A percentile compares a stretch with the other conserved stretches of the same genome.
phyloP scores from a whole-genome alignment of 2,888 invertebrate species.

The Stenurella melanura region DNA sequence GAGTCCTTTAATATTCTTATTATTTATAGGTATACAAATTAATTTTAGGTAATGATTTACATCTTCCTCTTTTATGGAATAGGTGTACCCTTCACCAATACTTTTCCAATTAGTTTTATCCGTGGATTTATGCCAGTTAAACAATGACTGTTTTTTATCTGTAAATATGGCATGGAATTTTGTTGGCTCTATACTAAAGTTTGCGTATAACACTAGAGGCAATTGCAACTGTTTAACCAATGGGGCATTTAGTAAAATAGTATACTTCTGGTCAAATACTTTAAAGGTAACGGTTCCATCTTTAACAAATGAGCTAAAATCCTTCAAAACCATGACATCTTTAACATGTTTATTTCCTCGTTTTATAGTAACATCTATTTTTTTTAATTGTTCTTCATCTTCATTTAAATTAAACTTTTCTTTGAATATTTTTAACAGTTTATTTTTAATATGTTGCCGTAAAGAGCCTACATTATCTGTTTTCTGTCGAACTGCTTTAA shows the following conservation, averaged over 20 bases:
- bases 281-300: slow-evolving; percentile 20
- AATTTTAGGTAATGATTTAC: slow-evolving; percentile 82
- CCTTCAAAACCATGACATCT: slow-evolving; percentile 34
- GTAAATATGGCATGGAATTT: slow-evolving; percentile 80
- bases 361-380: slow-evolving; percentile 42
- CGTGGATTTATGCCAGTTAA: slow-evolving; percentile 81
- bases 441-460: slow-evolving; percentile 51
- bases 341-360: slow-evolving; percentile 33
- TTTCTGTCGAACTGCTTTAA: slow-evolving; percentile 46
- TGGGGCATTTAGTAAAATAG: slow-evolving; percentile 83
- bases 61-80: slow-evolving; percentile 78
- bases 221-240: slow-evolving; percentile 79
- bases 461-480: slow-evolving; percentile 51
- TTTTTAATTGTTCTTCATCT: not conserved
- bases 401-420: slow-evolving; percentile 20
- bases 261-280: slow-evolving; percentile 76
- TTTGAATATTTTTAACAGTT: slow-evolving; percentile 47
- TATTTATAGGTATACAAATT: slow-evolving; percentile 75
- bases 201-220: slow-evolving; percentile 82
- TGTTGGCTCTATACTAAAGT: slow-evolving; percentile 83
- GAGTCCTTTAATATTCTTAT: slow-evolving; percentile 75
- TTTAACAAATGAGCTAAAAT: slow-evolving; percentile 18
- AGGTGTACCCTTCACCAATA: slow-evolving; percentile 77
- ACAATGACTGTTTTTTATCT: slow-evolving; percentile 76
- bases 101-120: slow-evolving; percentile 76